Evolutionary conservation across 35 echinoderm and acorn worm genomes (phyloP).

Genomic region (Heliocidaris tuberculata): DNA sequence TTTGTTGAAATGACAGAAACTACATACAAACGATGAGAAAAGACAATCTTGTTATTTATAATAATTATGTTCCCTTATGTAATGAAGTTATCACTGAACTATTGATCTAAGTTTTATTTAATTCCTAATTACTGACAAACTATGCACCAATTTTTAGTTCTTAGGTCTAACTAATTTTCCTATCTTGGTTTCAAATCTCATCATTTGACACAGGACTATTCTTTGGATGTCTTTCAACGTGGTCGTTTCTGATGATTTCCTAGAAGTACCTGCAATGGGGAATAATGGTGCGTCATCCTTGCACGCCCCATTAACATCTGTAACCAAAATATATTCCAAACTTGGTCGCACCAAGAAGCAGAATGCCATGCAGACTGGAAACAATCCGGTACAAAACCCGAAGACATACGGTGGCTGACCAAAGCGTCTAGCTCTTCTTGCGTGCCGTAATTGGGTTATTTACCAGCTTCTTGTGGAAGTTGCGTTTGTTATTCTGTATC

Average conservation of each 20-base stretch:
- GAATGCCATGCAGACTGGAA: not conserved
- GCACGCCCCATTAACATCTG: not conserved
- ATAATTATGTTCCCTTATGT: too few relatives aligned
- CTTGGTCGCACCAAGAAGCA: not conserved
- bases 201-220: not conserved
- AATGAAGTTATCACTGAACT: too few relatives aligned
- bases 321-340: conserved; percentile 12
- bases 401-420: not conserved
- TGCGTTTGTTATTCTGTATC: not conserved
- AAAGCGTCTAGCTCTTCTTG: not conserved
- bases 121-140: not conserved
- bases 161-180: not conserved
- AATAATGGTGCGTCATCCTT: conserved; percentile 9
- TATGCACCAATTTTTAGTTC: not conserved
- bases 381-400: not conserved
- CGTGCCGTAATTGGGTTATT: not conserved
- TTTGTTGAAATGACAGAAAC: too few relatives aligned
- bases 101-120: too few relatives aligned
- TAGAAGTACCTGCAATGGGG: not conserved
- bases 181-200: not conserved
- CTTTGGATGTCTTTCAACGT: not conserved
- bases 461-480: not conserved
- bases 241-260: not conserved
- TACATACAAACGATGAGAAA: too few relatives aligned
- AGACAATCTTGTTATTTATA: too few relatives aligned